These are phyloP conservation scores for Cremastinae sp. DNA, from an alignment of 2,888 invertebrate species.

Conservation along the genomic window DNA sequence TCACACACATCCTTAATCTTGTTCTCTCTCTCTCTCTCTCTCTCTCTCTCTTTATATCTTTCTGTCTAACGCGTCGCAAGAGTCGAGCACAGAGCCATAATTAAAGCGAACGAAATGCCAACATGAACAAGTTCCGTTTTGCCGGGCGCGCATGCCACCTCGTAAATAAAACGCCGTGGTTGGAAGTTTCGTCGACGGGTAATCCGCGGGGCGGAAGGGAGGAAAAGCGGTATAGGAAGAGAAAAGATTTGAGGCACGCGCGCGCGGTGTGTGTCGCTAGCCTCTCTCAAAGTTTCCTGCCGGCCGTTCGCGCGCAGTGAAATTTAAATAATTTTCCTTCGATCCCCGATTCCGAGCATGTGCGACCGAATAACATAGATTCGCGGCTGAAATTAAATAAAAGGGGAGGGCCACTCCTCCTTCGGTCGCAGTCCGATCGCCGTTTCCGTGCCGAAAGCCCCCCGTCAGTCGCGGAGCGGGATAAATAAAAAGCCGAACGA, in stretches of 20 bases:
- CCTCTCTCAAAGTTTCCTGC: conserved; percentile 55
- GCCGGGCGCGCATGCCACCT: conserved; percentile 73
- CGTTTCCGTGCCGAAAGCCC: conserved; percentile 75
- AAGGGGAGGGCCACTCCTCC: conserved; percentile 80
- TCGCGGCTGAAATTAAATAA: conserved; percentile 78
- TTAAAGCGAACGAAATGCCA: conserved; percentile 60
- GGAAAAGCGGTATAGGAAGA: conserved; percentile 28
- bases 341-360: conserved; percentile 78
- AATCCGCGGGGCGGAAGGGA: conserved; percentile 22
- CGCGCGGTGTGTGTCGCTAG: conserved; percentile 32
- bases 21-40: conserved; percentile 21
- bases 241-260: conserved; percentile 50
- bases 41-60: conserved; percentile 17
- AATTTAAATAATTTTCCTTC: conserved; percentile 80
- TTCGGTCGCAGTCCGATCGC: conserved; percentile 80
- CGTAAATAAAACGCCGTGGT: conserved; percentile 63
- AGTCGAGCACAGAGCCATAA: conserved; percentile 50
- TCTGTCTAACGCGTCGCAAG: conserved; percentile 13
- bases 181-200: conserved; percentile 24
- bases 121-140: conserved; percentile 78
- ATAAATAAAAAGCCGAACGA: conserved; percentile 64
- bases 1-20: conserved; percentile 23
- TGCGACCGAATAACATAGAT: conserved; percentile 80
- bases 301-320: conserved; percentile 71
- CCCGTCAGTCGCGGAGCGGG: conserved; percentile 62